phyloP scores from a whole-genome alignment of 2,888 invertebrate species.

The Heliconius ethilla region DNA sequence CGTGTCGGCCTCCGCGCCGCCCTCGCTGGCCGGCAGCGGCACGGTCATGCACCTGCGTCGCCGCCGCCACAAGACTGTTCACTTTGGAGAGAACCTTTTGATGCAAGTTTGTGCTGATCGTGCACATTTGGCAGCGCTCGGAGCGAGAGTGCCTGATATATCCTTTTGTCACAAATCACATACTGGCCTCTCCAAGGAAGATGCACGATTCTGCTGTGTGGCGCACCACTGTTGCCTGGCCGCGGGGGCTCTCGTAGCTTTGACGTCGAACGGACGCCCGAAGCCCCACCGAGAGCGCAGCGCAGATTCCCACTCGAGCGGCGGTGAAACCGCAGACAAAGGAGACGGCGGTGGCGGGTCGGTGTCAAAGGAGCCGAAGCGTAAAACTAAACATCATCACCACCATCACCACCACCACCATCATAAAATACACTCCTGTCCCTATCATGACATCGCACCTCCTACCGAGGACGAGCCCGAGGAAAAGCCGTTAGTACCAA shows the following conservation, averaged over 20 bases:
- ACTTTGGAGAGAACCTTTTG: constrained; percentile 88
- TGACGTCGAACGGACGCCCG: constrained; percentile 67
- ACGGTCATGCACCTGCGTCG: constrained; percentile 84
- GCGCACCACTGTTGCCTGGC: constrained; percentile 79
- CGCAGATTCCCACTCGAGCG: constrained; percentile 77
- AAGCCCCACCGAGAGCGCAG: constrained; percentile 71
- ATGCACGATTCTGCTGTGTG: constrained; percentile 75
- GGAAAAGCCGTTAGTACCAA: constrained; percentile 66
- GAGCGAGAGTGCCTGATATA: constrained; percentile 76
- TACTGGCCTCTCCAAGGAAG: constrained; percentile 71
- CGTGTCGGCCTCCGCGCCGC: constrained; percentile 81
- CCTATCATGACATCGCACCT: constrained; percentile 71
- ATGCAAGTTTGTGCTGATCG: constrained; percentile 89
- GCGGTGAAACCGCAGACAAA: constrained; percentile 73
- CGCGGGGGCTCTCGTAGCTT: constrained; percentile 68
- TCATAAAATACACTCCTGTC: constrained; percentile 74
- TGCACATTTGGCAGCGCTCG: constrained; percentile 77
- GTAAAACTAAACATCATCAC: constrained; percentile 68
- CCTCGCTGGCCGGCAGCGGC: constrained; percentile 78
- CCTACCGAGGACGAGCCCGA: constrained; percentile 65
- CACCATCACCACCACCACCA: constrained; percentile 72
- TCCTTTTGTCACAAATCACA: constrained; percentile 78
- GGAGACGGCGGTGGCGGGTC: constrained; percentile 62
- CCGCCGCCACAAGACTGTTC: constrained; percentile 89
- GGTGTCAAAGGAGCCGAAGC: constrained; percentile 61